These are phyloP conservation scores for Galeopsomyia nigrocyanea DNA, from an alignment of 2,888 invertebrate species.

Conservation along the genomic window DNA sequence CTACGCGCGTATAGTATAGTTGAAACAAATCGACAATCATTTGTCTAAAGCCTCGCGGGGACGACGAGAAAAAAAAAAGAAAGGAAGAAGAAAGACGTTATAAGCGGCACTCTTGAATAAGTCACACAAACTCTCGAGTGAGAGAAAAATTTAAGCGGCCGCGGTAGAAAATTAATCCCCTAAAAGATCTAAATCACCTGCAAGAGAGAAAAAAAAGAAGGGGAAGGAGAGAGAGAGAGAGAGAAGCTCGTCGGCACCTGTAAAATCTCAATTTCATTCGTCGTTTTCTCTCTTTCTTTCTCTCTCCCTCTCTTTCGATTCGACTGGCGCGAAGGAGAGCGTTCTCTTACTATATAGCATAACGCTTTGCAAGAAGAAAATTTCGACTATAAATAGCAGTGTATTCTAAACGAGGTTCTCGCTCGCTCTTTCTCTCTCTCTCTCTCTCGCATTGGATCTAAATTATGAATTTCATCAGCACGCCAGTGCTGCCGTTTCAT, in stretches of 20 bases:
- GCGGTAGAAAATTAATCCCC: constrained; percentile 9
- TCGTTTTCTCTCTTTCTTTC: constrained; percentile 56
- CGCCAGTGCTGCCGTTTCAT: constrained; percentile 55
- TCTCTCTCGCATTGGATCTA: constrained; percentile 65
- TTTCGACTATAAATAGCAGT: constrained; percentile 69
- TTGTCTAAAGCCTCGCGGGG: constrained; percentile 11
- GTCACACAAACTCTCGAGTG: no score
- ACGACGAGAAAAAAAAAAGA: constrained; percentile 45
- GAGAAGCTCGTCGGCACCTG: constrained; percentile 9
- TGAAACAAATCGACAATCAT: no score
- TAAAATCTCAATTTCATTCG: constrained; percentile 41
- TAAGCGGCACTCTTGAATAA: constrained; percentile 31
- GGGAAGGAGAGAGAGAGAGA: background rate
- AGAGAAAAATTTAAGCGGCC: no score
- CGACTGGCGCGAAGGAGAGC: background rate
- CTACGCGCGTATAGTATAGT: no score
- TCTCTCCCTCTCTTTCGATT: constrained; percentile 20
- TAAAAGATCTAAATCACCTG: constrained; percentile 14
- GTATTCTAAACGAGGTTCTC: constrained; percentile 67
- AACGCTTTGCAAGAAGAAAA: constrained; percentile 64
- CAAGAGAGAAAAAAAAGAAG: background rate
- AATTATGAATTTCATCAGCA: constrained; percentile 69
- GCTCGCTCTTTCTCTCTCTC: constrained; percentile 22
- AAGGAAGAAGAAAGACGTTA: constrained; percentile 42
- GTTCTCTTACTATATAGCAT: no score